Percentiles rank a stretch among this genome's conserved stretches.
phyloP scores from a whole-genome alignment of 2,113 vertebrate genomes.

The Elgaria multicarinata region DNA sequence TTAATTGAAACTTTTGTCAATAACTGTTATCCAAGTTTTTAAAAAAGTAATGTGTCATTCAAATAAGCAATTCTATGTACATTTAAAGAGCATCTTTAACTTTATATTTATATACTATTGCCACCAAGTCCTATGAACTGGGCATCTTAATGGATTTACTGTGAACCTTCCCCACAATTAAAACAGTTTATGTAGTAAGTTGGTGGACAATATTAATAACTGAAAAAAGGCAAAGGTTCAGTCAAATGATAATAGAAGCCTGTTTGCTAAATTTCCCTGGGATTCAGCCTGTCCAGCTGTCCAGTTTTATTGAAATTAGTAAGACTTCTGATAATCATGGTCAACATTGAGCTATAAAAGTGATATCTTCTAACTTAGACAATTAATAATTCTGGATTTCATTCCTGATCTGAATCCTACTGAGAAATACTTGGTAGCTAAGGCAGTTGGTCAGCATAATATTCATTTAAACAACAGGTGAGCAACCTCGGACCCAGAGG shows the following conservation, averaged over 20 bases:
- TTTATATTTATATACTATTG: background rate
- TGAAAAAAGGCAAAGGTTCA: background rate
- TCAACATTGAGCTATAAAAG: background rate
- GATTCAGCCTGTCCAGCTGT: background rate
- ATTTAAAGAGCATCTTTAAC: background rate
- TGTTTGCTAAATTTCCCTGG: background rate
- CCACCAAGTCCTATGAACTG: background rate
- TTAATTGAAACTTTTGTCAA: background rate
- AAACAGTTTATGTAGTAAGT: background rate
- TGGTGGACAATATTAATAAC: background rate
- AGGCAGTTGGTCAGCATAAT: background rate
- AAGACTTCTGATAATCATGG: background rate
- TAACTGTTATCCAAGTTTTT: background rate
- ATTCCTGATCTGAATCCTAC: background rate
- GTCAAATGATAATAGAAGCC: background rate
- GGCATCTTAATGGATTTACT: background rate
- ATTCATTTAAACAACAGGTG: background rate
- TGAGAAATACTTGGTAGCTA: background rate
- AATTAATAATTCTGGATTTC: conserved; percentile 7
- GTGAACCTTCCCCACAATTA: background rate
- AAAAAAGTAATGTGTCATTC: background rate
- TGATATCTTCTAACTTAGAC: background rate
- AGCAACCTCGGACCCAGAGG: too few species aligned
- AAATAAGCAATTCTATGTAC: conserved; percentile 8
- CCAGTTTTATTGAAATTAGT: background rate